Evolutionary conservation across 1,140 invertebrate species (phyloP), one percentile per base, ranked within the genome.

Genomic region (Triops cancriformis): DNA sequence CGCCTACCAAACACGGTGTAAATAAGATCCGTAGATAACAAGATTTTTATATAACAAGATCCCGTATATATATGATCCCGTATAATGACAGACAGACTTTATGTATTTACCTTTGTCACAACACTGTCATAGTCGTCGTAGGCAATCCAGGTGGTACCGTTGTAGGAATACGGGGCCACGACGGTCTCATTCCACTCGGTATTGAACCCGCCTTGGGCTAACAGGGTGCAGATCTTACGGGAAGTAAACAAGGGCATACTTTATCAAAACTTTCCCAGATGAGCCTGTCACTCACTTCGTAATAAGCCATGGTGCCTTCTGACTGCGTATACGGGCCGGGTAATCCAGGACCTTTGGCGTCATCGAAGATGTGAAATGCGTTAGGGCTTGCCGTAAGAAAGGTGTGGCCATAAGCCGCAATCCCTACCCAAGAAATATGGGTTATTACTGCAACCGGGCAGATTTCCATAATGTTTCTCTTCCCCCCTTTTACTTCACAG

Each of bases 81-180:
- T n/a, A n/a, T n/a, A n/a, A n/a, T n/a, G 10, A 6, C 23, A 23
- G 26, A 23, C 1, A 31, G 26, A 74, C 73, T 37, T 7, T 42
- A 18, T 2, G 14, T n/a, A n/a, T 0, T 27, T 18, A 78, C 77
- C 72, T 78, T 78, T 18, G 31, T 27, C 10, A 74, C 74, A 26
- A 75, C 26, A 26, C 51, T 73, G 26, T 80, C 80, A n/a, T 82
- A 72, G 80, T 93, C 87, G 78, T 95, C 93, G 80, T 89, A 94
- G 12, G 91, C 90, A 64, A 94, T 86, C 93, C 93, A 95, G 80
- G 92, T 89, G 7, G 85, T 84, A 0, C 83, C 87, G 28, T 85
- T 86, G 73, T 88, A 87, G 9, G 90, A 87, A 80, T 92, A 94
- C 0, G 91, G 91, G 0, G 88, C 87, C 75, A 86, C 83, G 77